Conservation (phyloP, 2,888 invertebrate species). For the Hydraecia micacea region DNA sequence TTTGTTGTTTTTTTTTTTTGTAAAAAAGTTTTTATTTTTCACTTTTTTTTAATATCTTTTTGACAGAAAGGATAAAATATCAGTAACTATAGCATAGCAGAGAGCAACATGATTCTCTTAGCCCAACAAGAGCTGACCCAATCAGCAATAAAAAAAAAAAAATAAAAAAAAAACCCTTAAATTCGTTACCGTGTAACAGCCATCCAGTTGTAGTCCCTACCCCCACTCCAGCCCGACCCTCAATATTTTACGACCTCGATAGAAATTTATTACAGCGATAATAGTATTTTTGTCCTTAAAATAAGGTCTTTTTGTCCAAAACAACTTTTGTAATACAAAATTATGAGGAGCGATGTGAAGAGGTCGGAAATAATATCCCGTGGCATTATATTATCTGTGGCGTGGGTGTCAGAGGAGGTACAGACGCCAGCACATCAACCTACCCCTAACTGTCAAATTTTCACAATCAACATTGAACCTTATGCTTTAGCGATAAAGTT, state of each 20-base stretch:
- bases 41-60: no score
- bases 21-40: no score
- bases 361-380: constrained; percentile 4
- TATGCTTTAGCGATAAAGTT: no score
- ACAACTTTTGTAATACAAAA: constrained; percentile 37
- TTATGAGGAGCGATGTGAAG: constrained; percentile 8
- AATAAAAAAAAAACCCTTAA: not conserved
- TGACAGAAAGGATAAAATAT: no score
- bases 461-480: no score
- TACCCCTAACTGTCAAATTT: no score
- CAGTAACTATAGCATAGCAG: no score
- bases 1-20: no score
- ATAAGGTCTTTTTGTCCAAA: constrained; percentile 39
- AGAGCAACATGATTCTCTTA: no score
- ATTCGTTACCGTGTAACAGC: constrained; percentile 36
- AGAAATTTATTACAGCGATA: constrained; percentile 60
- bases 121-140: no score
- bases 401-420: not conserved
- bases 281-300: constrained; percentile 53
- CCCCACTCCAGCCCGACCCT: constrained; percentile 15
- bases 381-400: no score
- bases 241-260: constrained; percentile 59
- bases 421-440: no score
- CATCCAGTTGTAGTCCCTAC: constrained; percentile 3
- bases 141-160: not conserved